Conservation (phyloP, 1,140 invertebrate genomes). For the Magallana angulata region DNA sequence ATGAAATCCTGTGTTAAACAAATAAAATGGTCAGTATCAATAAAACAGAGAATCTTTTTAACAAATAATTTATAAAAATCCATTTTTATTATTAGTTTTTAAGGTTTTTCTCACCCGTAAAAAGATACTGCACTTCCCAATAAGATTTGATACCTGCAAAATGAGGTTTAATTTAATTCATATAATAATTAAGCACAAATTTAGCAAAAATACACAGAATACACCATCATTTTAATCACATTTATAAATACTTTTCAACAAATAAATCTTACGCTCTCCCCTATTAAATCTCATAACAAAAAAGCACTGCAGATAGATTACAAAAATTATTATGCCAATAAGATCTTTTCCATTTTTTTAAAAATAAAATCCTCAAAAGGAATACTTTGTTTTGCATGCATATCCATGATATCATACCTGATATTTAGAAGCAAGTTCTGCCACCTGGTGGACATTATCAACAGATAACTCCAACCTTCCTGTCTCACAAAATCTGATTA, state of each 20-base stretch:
- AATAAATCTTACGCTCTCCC: too few species aligned
- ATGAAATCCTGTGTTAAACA: background rate
- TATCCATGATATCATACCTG: constrained; percentile 5
- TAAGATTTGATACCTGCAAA: background rate
- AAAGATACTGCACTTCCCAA: background rate
- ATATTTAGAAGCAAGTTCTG: constrained; percentile 42
- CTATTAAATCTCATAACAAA: too few species aligned
- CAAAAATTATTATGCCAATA: too few species aligned
- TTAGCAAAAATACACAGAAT: too few species aligned
- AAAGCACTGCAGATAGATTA: too few species aligned
- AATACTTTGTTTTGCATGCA: too few species aligned
- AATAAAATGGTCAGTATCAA: background rate
- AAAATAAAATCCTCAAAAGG: too few species aligned
- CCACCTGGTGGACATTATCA: constrained; percentile 32
- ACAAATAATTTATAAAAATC: background rate
- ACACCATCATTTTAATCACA: too few species aligned
- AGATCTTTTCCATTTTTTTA: too few species aligned
- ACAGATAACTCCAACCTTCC: constrained; percentile 7
- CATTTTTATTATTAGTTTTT: background rate
- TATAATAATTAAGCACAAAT: too few species aligned
- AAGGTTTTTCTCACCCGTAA: background rate
- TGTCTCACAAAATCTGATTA: constrained; percentile 20
- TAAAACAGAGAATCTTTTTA: background rate
- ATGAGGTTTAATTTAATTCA: too few species aligned
- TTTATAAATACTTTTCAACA: too few species aligned